Base-by-base conservation (phyloP, 2,888 invertebrate genomes). In the Drosophila mimetica region DNA sequence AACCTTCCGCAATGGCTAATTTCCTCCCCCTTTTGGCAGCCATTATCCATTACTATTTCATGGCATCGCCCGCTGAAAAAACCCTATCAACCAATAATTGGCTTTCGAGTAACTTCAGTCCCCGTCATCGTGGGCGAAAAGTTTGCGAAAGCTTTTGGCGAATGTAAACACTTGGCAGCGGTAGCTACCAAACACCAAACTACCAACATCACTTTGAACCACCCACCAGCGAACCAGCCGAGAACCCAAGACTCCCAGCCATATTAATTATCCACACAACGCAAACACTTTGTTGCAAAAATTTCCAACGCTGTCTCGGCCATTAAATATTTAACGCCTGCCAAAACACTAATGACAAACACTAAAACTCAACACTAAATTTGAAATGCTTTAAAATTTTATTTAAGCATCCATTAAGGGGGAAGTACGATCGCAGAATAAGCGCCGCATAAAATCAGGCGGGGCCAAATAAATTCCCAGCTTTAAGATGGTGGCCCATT, bases 341-440 rank as follows among this genome's bases (percentile, higher is more conserved):
- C 85, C 85, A 82, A 87, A 82, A 76, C 85, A 81, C 87, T 87
- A 82, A 82, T 82, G 82, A 85, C 87, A 82, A 87, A 82, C 87
- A 87, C 82, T 87, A 79, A 82, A 86, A 71, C 87, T 70, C 72
- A 64, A 67, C 87, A 81, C 85, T 79, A 85, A 85, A 85, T 82
- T 86, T 76, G 65, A 67, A 84, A 76, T 70, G 82, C 82, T 81
- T 87, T 81, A 86, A 82, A 87, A 85, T 81, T 78, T 81, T 86
- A 78, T 82, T 84, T 72, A 86, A 82, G 81, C 78, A 74, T 78
- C 82, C 82, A 86, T 86, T 84, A 86, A 73, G 82, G 67, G 63
- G 25, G n/a, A n/a, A 16, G 48, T 48, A 71, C 70, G 72, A 76
- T 76, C 76, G 83, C 77, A 73, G 76, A 75, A 79, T 78, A 83